These are phyloP conservation scores for Hemibagrus guttatus DNA, from an alignment of 2,797 vertebrate species.

Conservation along the genomic window DNA sequence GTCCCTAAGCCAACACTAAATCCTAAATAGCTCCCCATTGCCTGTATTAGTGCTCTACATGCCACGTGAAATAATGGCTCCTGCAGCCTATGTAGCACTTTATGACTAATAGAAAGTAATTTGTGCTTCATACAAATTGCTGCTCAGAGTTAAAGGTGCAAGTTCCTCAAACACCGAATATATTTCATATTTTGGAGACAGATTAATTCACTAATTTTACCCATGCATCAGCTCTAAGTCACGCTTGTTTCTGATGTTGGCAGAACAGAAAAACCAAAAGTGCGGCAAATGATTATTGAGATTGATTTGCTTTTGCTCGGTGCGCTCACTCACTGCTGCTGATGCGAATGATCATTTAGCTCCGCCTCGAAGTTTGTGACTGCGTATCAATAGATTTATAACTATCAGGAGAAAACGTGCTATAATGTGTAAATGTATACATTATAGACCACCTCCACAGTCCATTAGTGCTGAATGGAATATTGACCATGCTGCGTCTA, in stretches of 20 bases:
- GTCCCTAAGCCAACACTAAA: neutral
- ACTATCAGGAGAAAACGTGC: constrained; percentile 20
- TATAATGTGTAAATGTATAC: constrained; percentile 33
- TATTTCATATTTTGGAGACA: constrained; percentile 6
- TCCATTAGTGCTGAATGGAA: constrained; percentile 50
- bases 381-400: constrained; percentile 30
- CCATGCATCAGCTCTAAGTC: neutral
- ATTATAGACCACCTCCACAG: constrained; percentile 30
- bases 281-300: neutral
- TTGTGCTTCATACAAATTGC: constrained; percentile 11
- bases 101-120: constrained; percentile 24
- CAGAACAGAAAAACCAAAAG: constrained; percentile 17
- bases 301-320: constrained; percentile 8
- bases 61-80: constrained; percentile 13
- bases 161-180: neutral
- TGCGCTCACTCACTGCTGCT: neutral
- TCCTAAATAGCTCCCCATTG: neutral
- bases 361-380: constrained; percentile 19
- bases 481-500: constrained; percentile 45
- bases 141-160: neutral
- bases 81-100: constrained; percentile 11
- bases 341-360: constrained; percentile 11
- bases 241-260: neutral
- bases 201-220: neutral
- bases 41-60: constrained; percentile 9